phyloP scores from a whole-genome alignment of 2,888 invertebrate species.

The Rhynchonema sp. region DNA sequence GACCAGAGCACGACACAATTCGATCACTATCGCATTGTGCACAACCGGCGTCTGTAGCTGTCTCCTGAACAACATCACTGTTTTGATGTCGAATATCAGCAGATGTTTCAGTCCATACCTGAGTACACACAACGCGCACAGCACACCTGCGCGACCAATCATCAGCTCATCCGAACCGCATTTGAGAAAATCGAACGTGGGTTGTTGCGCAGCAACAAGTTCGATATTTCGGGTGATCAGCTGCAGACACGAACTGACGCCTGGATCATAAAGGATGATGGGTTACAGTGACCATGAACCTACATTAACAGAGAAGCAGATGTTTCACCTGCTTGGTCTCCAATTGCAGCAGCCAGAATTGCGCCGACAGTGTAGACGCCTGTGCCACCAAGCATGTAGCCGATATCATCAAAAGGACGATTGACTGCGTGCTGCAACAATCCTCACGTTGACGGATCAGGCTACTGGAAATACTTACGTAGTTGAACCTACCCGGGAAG shows the following conservation, averaged over 20 bases:
- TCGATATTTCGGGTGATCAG: neutral
- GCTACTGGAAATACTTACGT: neutral
- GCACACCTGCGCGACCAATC: conserved; percentile 62
- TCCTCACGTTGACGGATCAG: too few relatives aligned
- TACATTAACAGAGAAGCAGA: too few relatives aligned
- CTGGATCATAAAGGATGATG: too few relatives aligned
- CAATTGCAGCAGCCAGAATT: neutral
- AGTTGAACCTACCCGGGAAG: neutral
- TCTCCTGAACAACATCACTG: neutral
- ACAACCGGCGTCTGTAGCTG: neutral
- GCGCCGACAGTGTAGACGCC: neutral
- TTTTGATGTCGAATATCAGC: neutral
- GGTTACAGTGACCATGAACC: too few relatives aligned
- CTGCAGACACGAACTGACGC: neutral
- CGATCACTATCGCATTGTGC: neutral
- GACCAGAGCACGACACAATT: neutral
- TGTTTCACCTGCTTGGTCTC: neutral
- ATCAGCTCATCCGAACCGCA: conserved; percentile 55
- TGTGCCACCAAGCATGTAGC: neutral
- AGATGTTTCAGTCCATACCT: neutral
- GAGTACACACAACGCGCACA: conserved; percentile 56
- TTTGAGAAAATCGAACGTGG: conserved; percentile 19
- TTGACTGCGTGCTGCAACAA: neutral
- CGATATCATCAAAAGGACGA: neutral
- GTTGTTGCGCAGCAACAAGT: conserved; percentile 20